Evolutionary conservation across 2,888 invertebrate species (phyloP).

Genomic region (Athrips mouffetella): DNA sequence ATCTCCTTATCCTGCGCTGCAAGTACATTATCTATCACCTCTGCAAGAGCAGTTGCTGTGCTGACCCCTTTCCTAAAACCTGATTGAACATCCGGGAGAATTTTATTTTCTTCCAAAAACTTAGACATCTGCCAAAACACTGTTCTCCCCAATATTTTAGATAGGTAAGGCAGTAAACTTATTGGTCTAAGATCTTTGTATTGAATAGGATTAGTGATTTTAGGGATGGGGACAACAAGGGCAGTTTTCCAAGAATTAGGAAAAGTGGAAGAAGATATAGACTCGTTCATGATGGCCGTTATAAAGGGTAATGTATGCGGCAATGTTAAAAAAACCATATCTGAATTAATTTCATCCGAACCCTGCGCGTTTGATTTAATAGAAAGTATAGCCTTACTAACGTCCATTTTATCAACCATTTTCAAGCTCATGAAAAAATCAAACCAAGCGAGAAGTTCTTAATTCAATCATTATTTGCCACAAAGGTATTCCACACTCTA

Average conservation of each 20-base stretch:
- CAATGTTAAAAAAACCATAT: neutral
- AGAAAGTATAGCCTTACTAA: neutral
- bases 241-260: constrained; percentile 7
- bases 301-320: neutral
- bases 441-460: too few relatives aligned
- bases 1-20: constrained; percentile 24
- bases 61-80: constrained; percentile 29
- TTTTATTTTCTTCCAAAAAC: constrained; percentile 24
- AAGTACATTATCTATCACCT: constrained; percentile 30
- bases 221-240: neutral
- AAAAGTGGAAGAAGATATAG: neutral
- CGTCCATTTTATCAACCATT: neutral
- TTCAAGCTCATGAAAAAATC: too few relatives aligned
- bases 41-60: too few relatives aligned
- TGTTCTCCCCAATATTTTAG: constrained; percentile 27
- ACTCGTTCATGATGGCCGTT: neutral
- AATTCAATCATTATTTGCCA: neutral
- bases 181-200: constrained; percentile 7
- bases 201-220: neutral
- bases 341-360: neutral
- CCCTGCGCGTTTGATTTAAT: neutral
- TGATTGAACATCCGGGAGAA: constrained; percentile 30
- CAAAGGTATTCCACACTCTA: too few relatives aligned
- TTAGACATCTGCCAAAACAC: neutral
- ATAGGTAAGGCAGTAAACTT: constrained; percentile 17